These are phyloP conservation scores for Chrysolina americana DNA, from an alignment of 2,888 invertebrate species.

Conservation along the genomic window DNA sequence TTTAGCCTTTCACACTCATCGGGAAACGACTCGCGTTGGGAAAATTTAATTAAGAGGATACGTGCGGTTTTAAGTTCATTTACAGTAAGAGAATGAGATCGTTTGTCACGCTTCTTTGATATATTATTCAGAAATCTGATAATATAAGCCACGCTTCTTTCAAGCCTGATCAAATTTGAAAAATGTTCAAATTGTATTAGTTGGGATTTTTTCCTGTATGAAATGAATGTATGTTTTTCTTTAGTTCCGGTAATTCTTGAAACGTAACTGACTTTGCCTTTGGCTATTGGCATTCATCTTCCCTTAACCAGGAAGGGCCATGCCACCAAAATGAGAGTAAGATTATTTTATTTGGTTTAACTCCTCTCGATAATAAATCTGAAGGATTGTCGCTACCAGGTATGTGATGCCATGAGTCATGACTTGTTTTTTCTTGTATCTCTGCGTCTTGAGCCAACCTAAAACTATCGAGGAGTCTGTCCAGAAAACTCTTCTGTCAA, in stretches of 20 bases:
- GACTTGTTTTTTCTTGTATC: constrained; percentile 43
- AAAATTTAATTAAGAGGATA: neutral
- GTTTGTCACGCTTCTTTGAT: too few relatives aligned
- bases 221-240: neutral
- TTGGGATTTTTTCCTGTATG: neutral
- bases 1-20: neutral
- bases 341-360: constrained; percentile 34
- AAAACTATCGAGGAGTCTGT: constrained; percentile 48
- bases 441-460: constrained; percentile 46
- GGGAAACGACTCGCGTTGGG: neutral
- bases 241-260: neutral
- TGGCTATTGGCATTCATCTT: neutral
- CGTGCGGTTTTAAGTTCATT: too few relatives aligned
- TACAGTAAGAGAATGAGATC: too few relatives aligned
- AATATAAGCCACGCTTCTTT: too few relatives aligned
- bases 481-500: constrained; percentile 39
- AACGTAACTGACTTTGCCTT: neutral
- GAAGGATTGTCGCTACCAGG: constrained; percentile 44
- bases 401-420: constrained; percentile 46
- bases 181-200: neutral
- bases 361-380: too few relatives aligned
- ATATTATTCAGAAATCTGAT: too few relatives aligned
- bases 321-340: constrained; percentile 43
- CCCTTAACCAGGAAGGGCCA: constrained; percentile 31
- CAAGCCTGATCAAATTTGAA: too few relatives aligned